These are phyloP conservation scores for Lycodopsis pacificus DNA, from an alignment of 2,797 vertebrate species.

Conservation along the genomic window DNA sequence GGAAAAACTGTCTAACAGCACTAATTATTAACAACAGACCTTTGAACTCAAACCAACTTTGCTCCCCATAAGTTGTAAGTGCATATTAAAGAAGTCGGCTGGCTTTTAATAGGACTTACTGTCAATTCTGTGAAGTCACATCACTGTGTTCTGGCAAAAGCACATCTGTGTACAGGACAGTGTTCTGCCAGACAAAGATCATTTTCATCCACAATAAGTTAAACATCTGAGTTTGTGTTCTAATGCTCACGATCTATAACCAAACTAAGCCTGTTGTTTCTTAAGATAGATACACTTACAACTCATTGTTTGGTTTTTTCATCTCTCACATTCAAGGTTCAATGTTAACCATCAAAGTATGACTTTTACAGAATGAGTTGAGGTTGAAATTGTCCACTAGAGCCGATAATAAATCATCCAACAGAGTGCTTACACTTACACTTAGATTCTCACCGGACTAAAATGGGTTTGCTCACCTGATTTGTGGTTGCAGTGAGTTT, in stretches of 20 bases:
- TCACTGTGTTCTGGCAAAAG: no score
- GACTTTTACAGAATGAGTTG: background rate
- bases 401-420: no score
- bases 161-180: background rate
- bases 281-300: background rate
- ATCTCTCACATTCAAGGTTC: background rate
- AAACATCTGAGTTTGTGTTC: background rate
- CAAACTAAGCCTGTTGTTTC: background rate
- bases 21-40: background rate
- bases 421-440: no score
- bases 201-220: background rate
- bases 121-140: background rate
- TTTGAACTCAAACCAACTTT: background rate
- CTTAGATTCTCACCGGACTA: background rate
- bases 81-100: background rate
- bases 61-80: no score
- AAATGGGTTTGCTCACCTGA: background rate
- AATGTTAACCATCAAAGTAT: background rate
- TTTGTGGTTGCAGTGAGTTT: background rate
- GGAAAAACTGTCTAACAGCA: constrained; percentile 1
- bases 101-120: background rate
- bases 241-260: background rate
- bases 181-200: background rate
- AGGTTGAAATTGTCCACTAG: background rate
- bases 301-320: background rate